Evolutionary conservation across 1,140 invertebrate species (phyloP).

Genomic region (Platorchestia sp.): DNA sequence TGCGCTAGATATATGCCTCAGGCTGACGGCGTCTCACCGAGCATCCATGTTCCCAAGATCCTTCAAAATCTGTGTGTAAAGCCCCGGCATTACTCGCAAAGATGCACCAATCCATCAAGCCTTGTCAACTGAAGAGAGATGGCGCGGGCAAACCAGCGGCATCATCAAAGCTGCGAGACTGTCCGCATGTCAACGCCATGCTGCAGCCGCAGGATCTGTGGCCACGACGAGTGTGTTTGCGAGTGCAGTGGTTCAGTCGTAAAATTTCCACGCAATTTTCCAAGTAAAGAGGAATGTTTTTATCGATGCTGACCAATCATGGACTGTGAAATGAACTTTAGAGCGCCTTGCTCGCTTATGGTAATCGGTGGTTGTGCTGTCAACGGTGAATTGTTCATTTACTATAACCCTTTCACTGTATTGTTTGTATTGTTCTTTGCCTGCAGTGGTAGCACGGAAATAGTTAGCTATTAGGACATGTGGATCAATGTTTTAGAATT

Average conservation of each 20-base stretch:
- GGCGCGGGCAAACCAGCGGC: background rate
- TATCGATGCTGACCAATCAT: background rate
- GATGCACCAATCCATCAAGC: conserved; percentile 30
- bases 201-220: too few relatives aligned
- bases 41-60: background rate
- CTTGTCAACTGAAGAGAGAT: conserved; percentile 18
- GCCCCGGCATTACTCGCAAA: background rate
- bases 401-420: too few relatives aligned
- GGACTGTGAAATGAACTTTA: background rate
- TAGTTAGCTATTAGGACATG: too few relatives aligned
- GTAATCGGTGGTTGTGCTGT: too few relatives aligned
- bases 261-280: background rate
- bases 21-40: background rate
- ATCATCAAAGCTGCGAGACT: background rate
- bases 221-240: background rate
- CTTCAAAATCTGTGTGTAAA: conserved; percentile 11
- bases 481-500: too few relatives aligned
- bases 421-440: too few relatives aligned
- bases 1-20: too few relatives aligned
- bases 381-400: too few relatives aligned
- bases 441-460: too few relatives aligned
- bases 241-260: background rate
- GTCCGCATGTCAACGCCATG: background rate
- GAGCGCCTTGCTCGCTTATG: too few relatives aligned
- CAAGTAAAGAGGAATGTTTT: background rate